Conservation (phyloP, 2,888 invertebrate species). For the Tryphoninae sp. region DNA sequence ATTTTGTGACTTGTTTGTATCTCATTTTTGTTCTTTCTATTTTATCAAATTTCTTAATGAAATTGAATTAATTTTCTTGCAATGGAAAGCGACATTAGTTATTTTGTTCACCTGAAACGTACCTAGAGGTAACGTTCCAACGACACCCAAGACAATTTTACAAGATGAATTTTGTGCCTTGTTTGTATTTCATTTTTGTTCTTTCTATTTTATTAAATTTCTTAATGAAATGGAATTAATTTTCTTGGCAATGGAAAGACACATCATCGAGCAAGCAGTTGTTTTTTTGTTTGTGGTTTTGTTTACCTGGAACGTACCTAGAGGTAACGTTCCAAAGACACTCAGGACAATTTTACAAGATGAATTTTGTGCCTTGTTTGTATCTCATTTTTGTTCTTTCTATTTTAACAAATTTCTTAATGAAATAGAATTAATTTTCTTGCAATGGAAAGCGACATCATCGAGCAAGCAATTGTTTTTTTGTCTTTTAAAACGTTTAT, state of each 20-base stretch:
- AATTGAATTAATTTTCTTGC: conserved; percentile 44
- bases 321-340: background rate
- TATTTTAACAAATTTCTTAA: background rate
- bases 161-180: background rate
- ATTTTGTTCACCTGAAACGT: no score
- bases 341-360: conserved; percentile 12
- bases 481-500: background rate
- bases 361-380: background rate
- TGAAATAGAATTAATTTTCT: conserved; percentile 39
- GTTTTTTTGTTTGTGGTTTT: background rate
- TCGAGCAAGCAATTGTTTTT: conserved; percentile 37
- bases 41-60: background rate
- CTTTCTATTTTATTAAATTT: background rate
- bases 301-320: no score
- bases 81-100: background rate
- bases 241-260: conserved; percentile 48
- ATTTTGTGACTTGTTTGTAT: background rate
- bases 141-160: conserved; percentile 6
- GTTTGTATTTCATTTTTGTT: conserved; percentile 12
- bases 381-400: conserved; percentile 15
- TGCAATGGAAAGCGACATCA: conserved; percentile 46
- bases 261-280: conserved; percentile 38
- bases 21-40: conserved; percentile 11
- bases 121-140: no score
- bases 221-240: conserved; percentile 24